Conservation (phyloP, 92 coral and sea anemone species). For the Paramuricea clavata region DNA sequence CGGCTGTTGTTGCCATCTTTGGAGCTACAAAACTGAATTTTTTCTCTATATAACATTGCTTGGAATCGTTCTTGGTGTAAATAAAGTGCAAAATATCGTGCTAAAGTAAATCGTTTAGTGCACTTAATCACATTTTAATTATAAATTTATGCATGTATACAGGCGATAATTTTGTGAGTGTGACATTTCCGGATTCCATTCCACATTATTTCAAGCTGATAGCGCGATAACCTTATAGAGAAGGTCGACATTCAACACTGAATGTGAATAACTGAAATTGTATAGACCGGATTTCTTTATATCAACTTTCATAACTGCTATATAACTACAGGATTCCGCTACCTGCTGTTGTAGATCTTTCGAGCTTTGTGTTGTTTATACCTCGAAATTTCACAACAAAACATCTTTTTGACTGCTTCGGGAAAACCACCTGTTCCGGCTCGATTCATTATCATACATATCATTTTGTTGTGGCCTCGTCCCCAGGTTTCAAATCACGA, state of each 20-base stretch:
- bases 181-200: constrained; percentile 15
- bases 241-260: constrained; percentile 8
- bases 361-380: constrained; percentile 18
- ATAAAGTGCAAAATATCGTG: background rate
- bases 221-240: background rate
- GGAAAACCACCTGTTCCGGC: constrained; percentile 45
- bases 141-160: background rate
- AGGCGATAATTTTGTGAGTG: background rate
- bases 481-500: constrained; percentile 29
- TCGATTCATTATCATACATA: constrained; percentile 25
- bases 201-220: constrained; percentile 4
- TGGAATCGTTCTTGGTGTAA: too few relatives aligned
- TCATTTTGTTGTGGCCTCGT: background rate
- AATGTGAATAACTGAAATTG: background rate
- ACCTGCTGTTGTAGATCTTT: constrained; percentile 8
- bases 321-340: background rate
- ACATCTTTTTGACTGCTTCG: background rate
- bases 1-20: too few relatives aligned
- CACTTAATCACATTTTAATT: background rate
- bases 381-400: constrained; percentile 4
- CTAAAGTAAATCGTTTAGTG: background rate
- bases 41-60: too few relatives aligned
- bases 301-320: background rate
- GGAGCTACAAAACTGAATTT: too few relatives aligned
- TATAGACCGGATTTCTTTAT: background rate